phyloP scores from a whole-genome alignment of 2,797 vertebrate genomes.

The Cuculus canorus region DNA sequence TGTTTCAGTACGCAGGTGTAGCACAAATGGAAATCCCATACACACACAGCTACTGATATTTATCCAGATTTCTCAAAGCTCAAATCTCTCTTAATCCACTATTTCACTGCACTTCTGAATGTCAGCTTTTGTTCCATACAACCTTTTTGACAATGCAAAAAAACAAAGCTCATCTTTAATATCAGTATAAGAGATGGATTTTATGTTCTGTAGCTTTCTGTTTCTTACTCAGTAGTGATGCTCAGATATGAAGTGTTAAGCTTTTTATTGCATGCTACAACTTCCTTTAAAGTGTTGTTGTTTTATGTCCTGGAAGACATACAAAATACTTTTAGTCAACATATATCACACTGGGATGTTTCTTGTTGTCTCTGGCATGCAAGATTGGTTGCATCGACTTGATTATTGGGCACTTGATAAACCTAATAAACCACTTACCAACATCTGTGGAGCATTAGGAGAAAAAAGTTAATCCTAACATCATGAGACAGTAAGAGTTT shows the following conservation, averaged over 20 bases:
- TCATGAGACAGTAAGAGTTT: background rate
- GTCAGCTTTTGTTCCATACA: background rate
- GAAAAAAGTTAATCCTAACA: background rate
- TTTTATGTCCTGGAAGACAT: background rate
- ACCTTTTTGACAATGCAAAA: background rate
- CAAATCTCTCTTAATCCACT: background rate
- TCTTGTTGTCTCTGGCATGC: background rate
- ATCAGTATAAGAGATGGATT: background rate
- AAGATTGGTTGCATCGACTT: background rate
- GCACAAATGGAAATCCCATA: background rate
- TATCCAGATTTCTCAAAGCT: background rate
- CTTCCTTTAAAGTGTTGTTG: background rate
- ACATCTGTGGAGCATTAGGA: background rate
- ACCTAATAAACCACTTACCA: background rate
- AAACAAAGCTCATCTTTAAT: background rate
- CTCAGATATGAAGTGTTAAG: background rate
- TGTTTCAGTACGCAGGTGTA: accelerated
- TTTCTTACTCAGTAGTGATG: background rate
- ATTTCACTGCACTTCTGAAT: background rate
- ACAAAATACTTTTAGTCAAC: background rate
- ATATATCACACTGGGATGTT: background rate
- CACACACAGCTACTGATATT: background rate
- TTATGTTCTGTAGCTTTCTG: background rate
- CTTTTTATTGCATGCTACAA: background rate
- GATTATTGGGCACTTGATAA: background rate